Evolutionary conservation across 2,113 vertebrate genomes (phyloP), one percentile per base, ranked within the genome.

Genomic region (Cromileptes altivelis): DNA sequence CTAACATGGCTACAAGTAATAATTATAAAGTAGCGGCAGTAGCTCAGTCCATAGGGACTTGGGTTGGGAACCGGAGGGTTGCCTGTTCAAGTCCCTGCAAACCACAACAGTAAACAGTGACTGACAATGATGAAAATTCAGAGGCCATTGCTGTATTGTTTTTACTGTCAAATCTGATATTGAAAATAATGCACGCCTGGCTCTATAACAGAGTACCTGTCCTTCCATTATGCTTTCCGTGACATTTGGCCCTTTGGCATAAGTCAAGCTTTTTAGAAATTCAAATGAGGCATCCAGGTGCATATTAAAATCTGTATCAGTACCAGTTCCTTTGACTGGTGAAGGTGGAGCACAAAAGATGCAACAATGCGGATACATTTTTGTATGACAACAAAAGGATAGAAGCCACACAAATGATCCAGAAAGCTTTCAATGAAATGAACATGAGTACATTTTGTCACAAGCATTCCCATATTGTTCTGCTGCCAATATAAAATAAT

Each of bases 261-360:
- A 64, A 68, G 45, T 9, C 8, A 10, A 49, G 78, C 58, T 37
- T 69, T 69, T 30, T 62, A 40, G 27, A 65, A 82, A 89, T 89
- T 85, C 37, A 79, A 80, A 84, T 82, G 11, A 76, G 37, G 52
- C 53, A 75, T 78, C 60, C 14, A 67, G 19, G 33, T 11, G 27
- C 37, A 75, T 63, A 80, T 75, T 61, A 67, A 82, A 82, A 70
- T 40, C 33, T 7, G 15, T 49, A 23, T 84, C 65, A 17, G 33
- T 61, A 71, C 69, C 52, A 17, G 45, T 21, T 58, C 60, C 85
- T 52, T 50, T 0, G 14, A 45, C 14, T 23, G 12, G 21, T 15
- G 55, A 40, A 68, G 52, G 45, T 60, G 6, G 25, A 70, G 61
- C 5, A 61, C n/a, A 64, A 82, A 84, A 61, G 11, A 79, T 25